A percentile compares a stretch with the other conserved stretches of the same genome.
Evolutionary conservation across 2,888 invertebrate species (phyloP).

Genomic region (Drosophila mulleri): DNA sequence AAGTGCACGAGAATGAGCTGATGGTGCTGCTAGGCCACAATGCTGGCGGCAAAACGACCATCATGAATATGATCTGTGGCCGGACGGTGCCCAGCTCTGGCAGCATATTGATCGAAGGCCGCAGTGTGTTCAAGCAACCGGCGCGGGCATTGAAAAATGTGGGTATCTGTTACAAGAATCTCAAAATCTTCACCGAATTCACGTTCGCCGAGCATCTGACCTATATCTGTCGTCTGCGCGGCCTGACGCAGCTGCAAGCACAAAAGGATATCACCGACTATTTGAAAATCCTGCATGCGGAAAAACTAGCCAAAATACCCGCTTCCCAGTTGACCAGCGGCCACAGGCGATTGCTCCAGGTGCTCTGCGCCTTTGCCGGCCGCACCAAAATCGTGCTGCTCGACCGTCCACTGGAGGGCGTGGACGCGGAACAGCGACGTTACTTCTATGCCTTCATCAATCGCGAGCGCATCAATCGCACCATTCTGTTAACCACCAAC

Average conservation of each 20-base stretch:
- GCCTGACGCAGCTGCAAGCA: slow-evolving; percentile 26
- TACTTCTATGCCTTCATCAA: slow-evolving; percentile 92
- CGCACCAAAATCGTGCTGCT: slow-evolving; percentile 48
- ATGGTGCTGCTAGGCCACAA: slow-evolving; percentile 57
- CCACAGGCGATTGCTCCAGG: slow-evolving; percentile 41
- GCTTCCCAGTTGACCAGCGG: slow-evolving; percentile 36
- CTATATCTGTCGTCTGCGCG: slow-evolving; percentile 52
- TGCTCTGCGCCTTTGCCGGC: slow-evolving; percentile 61
- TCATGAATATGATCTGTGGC: slow-evolving; percentile 47
- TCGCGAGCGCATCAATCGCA: slow-evolving; percentile 88
- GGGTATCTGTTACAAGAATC: slow-evolving; percentile 22
- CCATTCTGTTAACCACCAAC: slow-evolving; percentile 92
- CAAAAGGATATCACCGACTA: slow-evolving; percentile 24
- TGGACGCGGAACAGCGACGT: slow-evolving; percentile 79
- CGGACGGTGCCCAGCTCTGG: slow-evolving; percentile 32
- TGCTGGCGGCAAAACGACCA: slow-evolving; percentile 50
- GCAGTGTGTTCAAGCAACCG: slow-evolving; percentile 4
- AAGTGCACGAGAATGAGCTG: slow-evolving; percentile 44
- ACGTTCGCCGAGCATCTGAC: slow-evolving; percentile 48
- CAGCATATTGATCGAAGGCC: slow-evolving; percentile 32
- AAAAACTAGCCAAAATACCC: not conserved
- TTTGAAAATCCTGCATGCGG: slow-evolving; percentile 23
- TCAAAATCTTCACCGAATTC: slow-evolving; percentile 37
- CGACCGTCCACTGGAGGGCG: slow-evolving; percentile 53
- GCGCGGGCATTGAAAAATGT: slow-evolving; percentile 19